phyloP scores from a whole-genome alignment of 1,140 invertebrate species.

The Linepithema humile region DNA sequence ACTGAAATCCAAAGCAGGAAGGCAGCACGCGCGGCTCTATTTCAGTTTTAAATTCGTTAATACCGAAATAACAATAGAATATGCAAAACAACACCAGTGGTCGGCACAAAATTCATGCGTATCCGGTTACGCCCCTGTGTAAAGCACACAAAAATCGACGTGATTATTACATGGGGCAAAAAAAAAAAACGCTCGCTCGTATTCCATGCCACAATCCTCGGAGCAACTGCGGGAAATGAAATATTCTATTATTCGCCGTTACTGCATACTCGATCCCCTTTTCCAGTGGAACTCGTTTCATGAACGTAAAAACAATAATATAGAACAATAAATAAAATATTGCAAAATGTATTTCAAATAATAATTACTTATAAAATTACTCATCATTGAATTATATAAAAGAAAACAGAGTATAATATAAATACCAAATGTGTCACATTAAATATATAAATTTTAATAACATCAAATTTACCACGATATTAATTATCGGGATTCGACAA shows the following conservation, averaged over 20 bases:
- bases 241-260: conserved; percentile 47
- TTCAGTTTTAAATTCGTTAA: conserved; percentile 59
- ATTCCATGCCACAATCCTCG: conserved; percentile 4
- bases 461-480: background rate
- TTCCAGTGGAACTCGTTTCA: background rate
- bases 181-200: conserved; percentile 3
- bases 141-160: conserved; percentile 47
- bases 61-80: conserved; percentile 58
- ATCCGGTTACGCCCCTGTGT: conserved; percentile 38
- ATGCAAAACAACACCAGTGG: conserved; percentile 44
- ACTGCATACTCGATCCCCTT: background rate
- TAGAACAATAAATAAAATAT: background rate
- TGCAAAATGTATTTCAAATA: background rate
- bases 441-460: background rate
- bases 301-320: conserved; percentile 39
- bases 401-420: background rate
- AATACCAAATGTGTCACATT: background rate
- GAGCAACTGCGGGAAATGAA: conserved; percentile 34
- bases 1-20: conserved; percentile 53
- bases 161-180: conserved; percentile 49
- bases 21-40: conserved; percentile 19
- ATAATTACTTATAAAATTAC: background rate
- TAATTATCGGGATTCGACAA: background rate
- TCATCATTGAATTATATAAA: background rate
- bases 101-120: conserved; percentile 37